These are phyloP conservation scores for Poeciliopsis paucimaculata DNA, from an alignment of 2,797 vertebrate genomes.

Conservation along the genomic window DNA sequence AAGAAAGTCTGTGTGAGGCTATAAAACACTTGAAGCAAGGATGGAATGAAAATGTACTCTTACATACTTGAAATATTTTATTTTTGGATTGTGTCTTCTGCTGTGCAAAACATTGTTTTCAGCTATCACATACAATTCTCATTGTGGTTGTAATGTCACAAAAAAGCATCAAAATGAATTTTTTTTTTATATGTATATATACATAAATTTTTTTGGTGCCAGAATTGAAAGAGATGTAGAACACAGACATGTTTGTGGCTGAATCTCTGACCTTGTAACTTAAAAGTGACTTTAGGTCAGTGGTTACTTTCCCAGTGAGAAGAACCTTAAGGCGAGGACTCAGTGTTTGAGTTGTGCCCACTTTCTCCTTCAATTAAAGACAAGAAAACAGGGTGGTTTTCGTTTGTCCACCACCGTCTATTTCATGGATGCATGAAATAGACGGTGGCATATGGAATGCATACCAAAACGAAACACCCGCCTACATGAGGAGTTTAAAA, in stretches of 20 bases:
- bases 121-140: neutral
- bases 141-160: neutral
- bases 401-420: too few species aligned
- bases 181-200: too few species aligned
- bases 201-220: neutral
- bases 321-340: neutral
- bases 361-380: slow-evolving; percentile 2
- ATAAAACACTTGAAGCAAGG: too few species aligned
- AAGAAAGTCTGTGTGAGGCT: too few species aligned
- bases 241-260: slow-evolving; percentile 42
- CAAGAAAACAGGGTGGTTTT: slow-evolving; percentile 2
- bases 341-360: neutral
- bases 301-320: slow-evolving; percentile 12
- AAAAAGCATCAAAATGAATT: neutral
- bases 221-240: slow-evolving; percentile 16
- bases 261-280: slow-evolving; percentile 44
- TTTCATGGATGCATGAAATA: slow-evolving; percentile 6
- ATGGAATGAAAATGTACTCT: neutral
- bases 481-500: slow-evolving; percentile 49
- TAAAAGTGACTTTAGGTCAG: slow-evolving; percentile 25
- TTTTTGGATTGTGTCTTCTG: neutral
- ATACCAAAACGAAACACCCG: slow-evolving; percentile 45
- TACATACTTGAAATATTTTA: neutral
- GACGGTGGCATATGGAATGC: slow-evolving; percentile 20
- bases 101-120: neutral